Evolutionary conservation across 2,113 vertebrate genomes (phyloP).

Genomic region (Coturnix japonica): DNA sequence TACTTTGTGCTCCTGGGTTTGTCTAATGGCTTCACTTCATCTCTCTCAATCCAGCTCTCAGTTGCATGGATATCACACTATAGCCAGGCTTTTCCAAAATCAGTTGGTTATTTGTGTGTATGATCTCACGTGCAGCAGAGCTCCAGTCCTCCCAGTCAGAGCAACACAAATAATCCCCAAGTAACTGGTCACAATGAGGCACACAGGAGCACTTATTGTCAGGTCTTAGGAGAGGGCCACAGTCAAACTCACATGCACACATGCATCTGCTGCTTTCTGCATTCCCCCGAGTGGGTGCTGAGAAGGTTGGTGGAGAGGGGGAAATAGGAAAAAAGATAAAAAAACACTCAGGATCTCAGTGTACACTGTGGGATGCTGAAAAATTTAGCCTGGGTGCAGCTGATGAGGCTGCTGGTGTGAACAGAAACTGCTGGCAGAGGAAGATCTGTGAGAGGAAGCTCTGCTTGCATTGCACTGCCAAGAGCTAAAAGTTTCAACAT

Average conservation of each 20-base stretch:
- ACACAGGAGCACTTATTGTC: background rate
- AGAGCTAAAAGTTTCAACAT: background rate
- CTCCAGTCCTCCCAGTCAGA: background rate
- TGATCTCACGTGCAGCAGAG: background rate
- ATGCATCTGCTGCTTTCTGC: background rate
- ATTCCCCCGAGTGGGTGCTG: background rate
- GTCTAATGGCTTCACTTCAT: background rate
- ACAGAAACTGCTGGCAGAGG: conserved; percentile 35
- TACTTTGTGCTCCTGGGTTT: conserved; percentile 57
- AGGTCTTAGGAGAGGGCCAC: background rate
- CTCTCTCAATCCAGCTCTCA: background rate
- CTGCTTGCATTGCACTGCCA: conserved; percentile 19
- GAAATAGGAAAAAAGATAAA: background rate
- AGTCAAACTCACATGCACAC: background rate
- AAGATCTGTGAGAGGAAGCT: conserved; percentile 7
- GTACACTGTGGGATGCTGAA: conserved; percentile 30
- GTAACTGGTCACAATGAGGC: too few species aligned
- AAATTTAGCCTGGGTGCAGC: conserved; percentile 48
- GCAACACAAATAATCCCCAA: background rate
- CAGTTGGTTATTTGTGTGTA: background rate
- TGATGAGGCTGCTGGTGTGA: conserved; percentile 49
- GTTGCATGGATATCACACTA: background rate
- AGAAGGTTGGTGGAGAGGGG: background rate
- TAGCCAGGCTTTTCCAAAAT: conserved; percentile 4
- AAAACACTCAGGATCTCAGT: background rate